Percentiles rank a stretch among this genome's conserved stretches.
phyloP scores from a whole-genome alignment of 2,113 vertebrate genomes.

The Tychaedon coryphoeus region DNA sequence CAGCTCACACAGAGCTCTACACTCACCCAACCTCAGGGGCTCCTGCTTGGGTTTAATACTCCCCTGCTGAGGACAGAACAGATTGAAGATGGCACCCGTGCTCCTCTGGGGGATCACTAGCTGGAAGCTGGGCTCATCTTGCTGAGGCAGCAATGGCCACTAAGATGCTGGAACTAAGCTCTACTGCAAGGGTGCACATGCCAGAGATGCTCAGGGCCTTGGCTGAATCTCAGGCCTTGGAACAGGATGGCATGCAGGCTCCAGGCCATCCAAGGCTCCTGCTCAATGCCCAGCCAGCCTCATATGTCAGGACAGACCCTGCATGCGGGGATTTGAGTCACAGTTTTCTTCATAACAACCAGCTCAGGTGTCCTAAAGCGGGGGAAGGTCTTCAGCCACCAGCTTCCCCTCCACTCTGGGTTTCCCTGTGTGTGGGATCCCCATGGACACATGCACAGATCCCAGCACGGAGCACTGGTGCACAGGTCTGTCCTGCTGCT shows the following conservation, averaged over 20 bases:
- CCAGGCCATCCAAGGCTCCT: conserved; percentile 2
- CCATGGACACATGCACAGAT: neutral
- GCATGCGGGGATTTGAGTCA: neutral
- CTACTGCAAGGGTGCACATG: conserved; percentile 5
- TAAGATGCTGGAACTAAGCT: conserved; percentile 41
- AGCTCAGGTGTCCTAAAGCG: neutral
- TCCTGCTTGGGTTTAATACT: conserved; percentile 51
- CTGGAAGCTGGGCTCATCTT: conserved; percentile 20
- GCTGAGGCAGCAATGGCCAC: conserved; percentile 13
- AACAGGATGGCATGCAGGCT: conserved; percentile 27
- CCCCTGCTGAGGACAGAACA: conserved; percentile 61
- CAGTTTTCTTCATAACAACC: neutral
- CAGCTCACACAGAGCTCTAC: conserved; percentile 42
- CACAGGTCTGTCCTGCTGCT: neutral
- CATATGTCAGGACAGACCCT: neutral
- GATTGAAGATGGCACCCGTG: conserved; percentile 39
- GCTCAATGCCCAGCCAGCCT: neutral
- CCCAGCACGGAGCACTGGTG: neutral
- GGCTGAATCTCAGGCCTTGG: neutral
- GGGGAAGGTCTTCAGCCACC: neutral
- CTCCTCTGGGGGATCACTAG: conserved; percentile 47
- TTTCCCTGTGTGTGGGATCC: neutral
- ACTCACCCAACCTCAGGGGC: conserved; percentile 59
- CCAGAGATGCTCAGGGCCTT: conserved; percentile 35
- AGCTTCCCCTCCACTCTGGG: neutral